Percentiles rank a stretch among this genome's conserved stretches.
Conservation (phyloP, 1,140 invertebrate species). For the Drosophila insularis region DNA sequence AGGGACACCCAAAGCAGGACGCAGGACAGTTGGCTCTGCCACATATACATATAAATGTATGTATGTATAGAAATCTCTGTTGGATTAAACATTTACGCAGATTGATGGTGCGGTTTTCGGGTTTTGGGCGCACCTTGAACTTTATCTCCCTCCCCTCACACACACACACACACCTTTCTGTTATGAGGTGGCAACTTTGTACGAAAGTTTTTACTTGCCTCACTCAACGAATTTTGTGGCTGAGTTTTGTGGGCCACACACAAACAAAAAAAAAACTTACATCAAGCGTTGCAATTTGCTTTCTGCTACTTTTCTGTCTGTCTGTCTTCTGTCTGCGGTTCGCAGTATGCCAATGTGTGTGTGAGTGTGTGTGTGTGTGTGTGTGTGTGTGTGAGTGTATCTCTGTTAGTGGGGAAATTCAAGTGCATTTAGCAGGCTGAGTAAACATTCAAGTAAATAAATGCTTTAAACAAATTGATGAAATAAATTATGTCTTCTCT, state of each 20-base stretch:
- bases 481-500: conserved; percentile 23
- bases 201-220: conserved; percentile 1
- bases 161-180: not conserved
- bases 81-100: conserved; percentile 79
- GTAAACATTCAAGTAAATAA: conserved; percentile 29
- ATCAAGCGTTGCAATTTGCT: conserved; percentile 60
- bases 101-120: conserved; percentile 65
- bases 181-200: conserved; percentile 5
- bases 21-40: conserved; percentile 35
- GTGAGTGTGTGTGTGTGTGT: conserved; percentile 24
- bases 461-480: not conserved
- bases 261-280: not conserved
- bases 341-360: not conserved
- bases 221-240: conserved; percentile 6
- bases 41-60: conserved; percentile 5
- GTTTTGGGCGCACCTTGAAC: conserved; percentile 61
- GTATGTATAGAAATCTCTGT: conserved; percentile 58
- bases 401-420: conserved; percentile 56
- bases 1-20: not conserved
- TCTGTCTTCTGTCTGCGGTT: conserved; percentile 24
- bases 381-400: conserved; percentile 33
- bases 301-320: conserved; percentile 10
- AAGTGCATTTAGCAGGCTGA: conserved; percentile 55
- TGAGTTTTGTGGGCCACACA: conserved; percentile 12
- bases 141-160: conserved; percentile 31